Evolutionary conservation across 2,888 invertebrate species (phyloP).

Genomic region (Hypolimnas misippus): DNA sequence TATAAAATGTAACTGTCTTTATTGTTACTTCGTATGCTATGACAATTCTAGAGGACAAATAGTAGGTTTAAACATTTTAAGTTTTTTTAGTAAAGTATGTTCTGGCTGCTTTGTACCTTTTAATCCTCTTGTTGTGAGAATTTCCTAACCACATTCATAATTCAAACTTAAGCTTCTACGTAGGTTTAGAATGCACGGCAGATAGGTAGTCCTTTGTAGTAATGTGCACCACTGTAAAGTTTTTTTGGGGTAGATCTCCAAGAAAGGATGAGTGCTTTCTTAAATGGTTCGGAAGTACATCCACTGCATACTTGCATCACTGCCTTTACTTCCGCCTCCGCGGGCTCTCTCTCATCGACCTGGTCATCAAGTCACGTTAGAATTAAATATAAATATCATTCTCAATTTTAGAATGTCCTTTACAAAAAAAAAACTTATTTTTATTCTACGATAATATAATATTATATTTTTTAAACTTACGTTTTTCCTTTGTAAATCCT

Average conservation of each 20-base stretch:
- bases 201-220: constrained; percentile 86
- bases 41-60: not conserved
- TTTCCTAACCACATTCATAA: constrained; percentile 9
- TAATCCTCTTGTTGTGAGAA: not conserved
- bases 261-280: constrained; percentile 89
- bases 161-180: not conserved
- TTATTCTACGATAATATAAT: too few species aligned
- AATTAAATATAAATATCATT: too few species aligned
- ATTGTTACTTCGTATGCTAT: not conserved
- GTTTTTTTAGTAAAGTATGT: too few species aligned
- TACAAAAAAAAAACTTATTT: too few species aligned
- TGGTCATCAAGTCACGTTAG: too few species aligned
- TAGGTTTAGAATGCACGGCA: constrained; percentile 84
- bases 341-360: constrained; percentile 90
- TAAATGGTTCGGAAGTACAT: constrained; percentile 91
- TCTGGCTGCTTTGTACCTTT: constrained; percentile 6
- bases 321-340: constrained; percentile 91
- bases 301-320: constrained; percentile 91
- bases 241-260: constrained; percentile 90
- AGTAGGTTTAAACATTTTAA: too few species aligned
- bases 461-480: constrained; percentile 57
- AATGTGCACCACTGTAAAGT: constrained; percentile 88
- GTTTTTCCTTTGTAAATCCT: constrained; percentile 85
- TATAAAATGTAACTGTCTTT: not conserved
- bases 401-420: too few species aligned